Base-by-base conservation (phyloP, 2,888 invertebrate species). In the Isotomurus palustris region DNA sequence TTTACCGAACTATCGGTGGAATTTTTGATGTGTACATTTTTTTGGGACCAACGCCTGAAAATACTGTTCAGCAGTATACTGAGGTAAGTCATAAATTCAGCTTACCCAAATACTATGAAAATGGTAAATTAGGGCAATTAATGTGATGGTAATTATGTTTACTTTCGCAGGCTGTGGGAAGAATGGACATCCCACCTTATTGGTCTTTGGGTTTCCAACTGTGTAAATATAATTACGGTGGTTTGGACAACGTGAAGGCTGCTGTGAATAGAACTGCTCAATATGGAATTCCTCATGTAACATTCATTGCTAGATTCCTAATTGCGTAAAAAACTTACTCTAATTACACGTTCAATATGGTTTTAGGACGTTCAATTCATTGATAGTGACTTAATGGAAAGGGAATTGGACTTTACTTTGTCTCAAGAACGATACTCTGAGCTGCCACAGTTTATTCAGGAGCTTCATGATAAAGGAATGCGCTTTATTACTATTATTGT, bases 171-270 rank as follows among this genome's bases (percentile, higher is more conserved):
- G 68, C 67, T 8, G 80, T 91, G 3, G 91, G 91, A 0, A 78
- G 81, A 56, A 88, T 91, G 0, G 82, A 82, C 72, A 80, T 92
- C 81, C 91, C 91, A 1, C 90, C 91, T 0, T 89, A 87, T 73
- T 93, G 92, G 92, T 78, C 85, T 0, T 80, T 92, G 0, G 92
- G 92, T 1, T 92, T 90, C 75, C 92, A 92, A 3, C 29, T n/a
- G 3, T 88, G 88, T 80, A 82, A 58, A 29, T 84, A 75, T 72
- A 84, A 85, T 17, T 87, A 88, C 72, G 80, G 81, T 52, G 80
- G 80, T 24, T 73, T 87, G 56, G 82, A 84, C 54, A 78, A 79
- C 8, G 87, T 87, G 0, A 79, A 76, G 65, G 77, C 78, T 58
- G 82, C 86, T 0, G 84, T 84, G 83, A 78, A 83, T 65, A 77